A percentile compares a stretch with the other conserved stretches of the same genome.
Evolutionary conservation across 2,113 vertebrate species (phyloP).

Genomic region (Acanthisitta chloris): DNA sequence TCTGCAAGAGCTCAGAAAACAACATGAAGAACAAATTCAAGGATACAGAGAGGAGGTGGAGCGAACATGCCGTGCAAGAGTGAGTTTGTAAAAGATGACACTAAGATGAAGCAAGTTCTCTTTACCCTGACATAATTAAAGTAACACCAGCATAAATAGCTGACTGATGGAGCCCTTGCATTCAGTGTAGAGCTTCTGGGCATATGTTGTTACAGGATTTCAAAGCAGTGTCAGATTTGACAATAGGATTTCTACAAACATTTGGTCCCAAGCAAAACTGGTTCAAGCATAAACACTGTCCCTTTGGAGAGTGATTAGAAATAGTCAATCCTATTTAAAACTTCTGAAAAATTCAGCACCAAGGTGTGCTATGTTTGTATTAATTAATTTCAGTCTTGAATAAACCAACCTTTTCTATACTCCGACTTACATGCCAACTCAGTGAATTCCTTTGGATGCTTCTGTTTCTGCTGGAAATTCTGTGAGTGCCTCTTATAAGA

Average conservation of each 20-base stretch:
- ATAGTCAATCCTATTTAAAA: neutral
- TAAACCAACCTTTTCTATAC: neutral
- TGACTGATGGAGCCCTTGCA: neutral
- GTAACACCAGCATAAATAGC: neutral
- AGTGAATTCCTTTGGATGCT: neutral
- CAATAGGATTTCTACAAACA: neutral
- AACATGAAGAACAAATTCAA: slow-evolving; percentile 77
- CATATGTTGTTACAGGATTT: fast-evolving
- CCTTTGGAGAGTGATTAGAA: neutral
- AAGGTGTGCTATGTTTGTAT: neutral
- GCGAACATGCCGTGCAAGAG: slow-evolving; percentile 76
- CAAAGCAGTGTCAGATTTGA: neutral
- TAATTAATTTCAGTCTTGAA: neutral
- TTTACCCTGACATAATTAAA: neutral
- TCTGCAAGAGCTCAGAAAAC: slow-evolving; percentile 77
- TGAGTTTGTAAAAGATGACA: slow-evolving; percentile 12
- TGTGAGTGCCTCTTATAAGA: neutral
- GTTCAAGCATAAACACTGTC: neutral
- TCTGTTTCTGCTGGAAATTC: neutral
- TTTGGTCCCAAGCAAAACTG: neutral
- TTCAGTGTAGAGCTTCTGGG: neutral
- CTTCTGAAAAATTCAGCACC: neutral
- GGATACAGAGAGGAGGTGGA: slow-evolving; percentile 83
- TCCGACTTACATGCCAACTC: neutral
- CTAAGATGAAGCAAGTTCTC: neutral